These are phyloP conservation scores for Pteruthius melanotis DNA, from an alignment of 2,113 vertebrate species.

Conservation along the genomic window DNA sequence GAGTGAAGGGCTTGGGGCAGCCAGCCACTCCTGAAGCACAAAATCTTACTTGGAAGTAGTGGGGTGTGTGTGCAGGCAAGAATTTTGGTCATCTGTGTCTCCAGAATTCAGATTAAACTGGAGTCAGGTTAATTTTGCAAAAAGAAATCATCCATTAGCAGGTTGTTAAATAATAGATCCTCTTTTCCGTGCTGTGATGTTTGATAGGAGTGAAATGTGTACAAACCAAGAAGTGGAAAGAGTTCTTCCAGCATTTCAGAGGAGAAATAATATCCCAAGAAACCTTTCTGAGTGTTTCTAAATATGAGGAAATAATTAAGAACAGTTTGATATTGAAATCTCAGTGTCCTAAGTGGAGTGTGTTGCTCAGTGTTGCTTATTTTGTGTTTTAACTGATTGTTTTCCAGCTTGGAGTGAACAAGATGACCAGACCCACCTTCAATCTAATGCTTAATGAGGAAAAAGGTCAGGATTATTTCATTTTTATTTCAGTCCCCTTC, in stretches of 20 bases:
- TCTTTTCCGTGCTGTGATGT: background rate
- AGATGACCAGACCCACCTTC: conserved; percentile 45
- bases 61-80: fast-evolving
- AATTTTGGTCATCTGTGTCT: background rate
- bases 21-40: background rate
- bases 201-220: background rate
- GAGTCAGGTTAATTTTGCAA: background rate
- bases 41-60: background rate
- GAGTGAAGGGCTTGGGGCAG: background rate
- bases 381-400: background rate
- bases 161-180: background rate
- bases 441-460: conserved; percentile 19
- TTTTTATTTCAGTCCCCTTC: background rate
- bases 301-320: background rate
- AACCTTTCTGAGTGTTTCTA: background rate
- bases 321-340: background rate
- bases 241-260: background rate
- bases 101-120: background rate
- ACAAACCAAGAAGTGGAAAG: background rate
- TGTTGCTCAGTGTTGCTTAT: background rate
- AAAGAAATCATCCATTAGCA: background rate
- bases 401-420: conserved; percentile 51
- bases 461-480: conserved; percentile 23
- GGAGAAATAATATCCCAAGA: background rate
- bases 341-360: background rate